These are phyloP conservation scores for Uromys caudimaculatus DNA, from an alignment of 2,797 vertebrate genomes.

Conservation along the genomic window DNA sequence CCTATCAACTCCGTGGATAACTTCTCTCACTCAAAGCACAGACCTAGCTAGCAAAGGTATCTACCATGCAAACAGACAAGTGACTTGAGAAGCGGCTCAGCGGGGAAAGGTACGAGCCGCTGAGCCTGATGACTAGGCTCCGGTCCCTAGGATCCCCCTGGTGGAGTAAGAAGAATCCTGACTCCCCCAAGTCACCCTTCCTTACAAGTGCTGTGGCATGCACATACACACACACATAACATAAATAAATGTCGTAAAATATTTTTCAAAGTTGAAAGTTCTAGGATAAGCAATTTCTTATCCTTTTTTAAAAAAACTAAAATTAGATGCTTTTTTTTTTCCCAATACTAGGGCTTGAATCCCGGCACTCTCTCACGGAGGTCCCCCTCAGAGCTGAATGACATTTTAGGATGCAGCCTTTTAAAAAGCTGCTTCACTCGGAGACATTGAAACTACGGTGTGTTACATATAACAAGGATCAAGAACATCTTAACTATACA, in stretches of 20 bases:
- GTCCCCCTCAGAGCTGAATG: background rate
- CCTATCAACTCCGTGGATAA: background rate
- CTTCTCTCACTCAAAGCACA: background rate
- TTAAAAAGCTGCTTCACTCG: constrained; percentile 26
- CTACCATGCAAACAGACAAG: background rate
- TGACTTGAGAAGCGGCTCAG: background rate
- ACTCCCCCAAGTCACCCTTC: too few species aligned
- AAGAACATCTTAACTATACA: constrained; percentile 24
- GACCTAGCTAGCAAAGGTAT: background rate
- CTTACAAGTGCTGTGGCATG: background rate
- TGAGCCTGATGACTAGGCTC: background rate
- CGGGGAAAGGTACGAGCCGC: background rate
- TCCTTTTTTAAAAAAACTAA: constrained; percentile 16
- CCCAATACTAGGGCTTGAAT: background rate
- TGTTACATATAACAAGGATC: constrained; percentile 11
- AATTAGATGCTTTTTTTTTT: background rate
- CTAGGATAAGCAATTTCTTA: constrained; percentile 60
- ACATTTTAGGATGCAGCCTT: background rate
- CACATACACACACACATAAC: background rate
- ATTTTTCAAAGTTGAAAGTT: constrained; percentile 46
- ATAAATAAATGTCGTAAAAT: background rate
- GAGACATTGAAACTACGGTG: constrained; percentile 15
- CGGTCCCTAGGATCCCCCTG: background rate
- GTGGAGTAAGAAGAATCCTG: background rate
- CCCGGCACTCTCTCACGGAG: background rate